Evolutionary conservation across 2,113 vertebrate genomes (phyloP), one percentile per base, ranked within the genome.

Genomic region (Scomber japonicus): DNA sequence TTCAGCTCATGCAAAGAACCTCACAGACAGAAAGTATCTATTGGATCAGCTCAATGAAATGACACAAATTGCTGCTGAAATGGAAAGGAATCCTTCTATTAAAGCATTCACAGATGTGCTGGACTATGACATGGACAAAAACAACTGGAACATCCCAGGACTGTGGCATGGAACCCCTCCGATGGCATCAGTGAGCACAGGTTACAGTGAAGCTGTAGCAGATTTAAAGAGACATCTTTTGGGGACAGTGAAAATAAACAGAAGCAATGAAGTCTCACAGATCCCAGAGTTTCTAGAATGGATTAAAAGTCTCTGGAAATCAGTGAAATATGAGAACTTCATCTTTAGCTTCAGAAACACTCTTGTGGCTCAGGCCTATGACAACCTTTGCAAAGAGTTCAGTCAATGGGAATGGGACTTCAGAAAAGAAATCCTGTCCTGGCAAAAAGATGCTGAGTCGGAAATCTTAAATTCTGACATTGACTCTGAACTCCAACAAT

Each of bases 121-220:
- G 49, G 66, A 90, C 17, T 95, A 95, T 27, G 69, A 92, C 17
- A 9, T 82, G 2, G 77, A 64, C 0, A 81, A 77, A 48, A 87
- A 90, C 66, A 90, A 86, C 73, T 92, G 90, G 91, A 91, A 94
- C 62, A 94, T 95, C 48, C 91, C 91, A 50, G 90, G 93, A 54
- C 81, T 94, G 11, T 94, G 94, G 93, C 69, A 89, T 19, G 94
- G 94, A 46, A 92, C 85, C 0, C 94, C 94, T 21, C 94, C 94
- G 6, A 94, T 94, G 94, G 91, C 92, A 31, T 68, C 90, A 66
- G 91, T 95, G 5, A 94, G 87, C 75, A 84, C 77, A 27, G 94
- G 88, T 9, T 95, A 94, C 84, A 92, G 92, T 71, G 86, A 88
- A 60, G 76, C 84, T 71, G 88, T 87, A 0, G 76, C 75, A 48